Evolutionary conservation across 1,140 invertebrate species (phyloP), one percentile per base, ranked within the genome.

Genomic region (Zaprionus tsacasi): DNA sequence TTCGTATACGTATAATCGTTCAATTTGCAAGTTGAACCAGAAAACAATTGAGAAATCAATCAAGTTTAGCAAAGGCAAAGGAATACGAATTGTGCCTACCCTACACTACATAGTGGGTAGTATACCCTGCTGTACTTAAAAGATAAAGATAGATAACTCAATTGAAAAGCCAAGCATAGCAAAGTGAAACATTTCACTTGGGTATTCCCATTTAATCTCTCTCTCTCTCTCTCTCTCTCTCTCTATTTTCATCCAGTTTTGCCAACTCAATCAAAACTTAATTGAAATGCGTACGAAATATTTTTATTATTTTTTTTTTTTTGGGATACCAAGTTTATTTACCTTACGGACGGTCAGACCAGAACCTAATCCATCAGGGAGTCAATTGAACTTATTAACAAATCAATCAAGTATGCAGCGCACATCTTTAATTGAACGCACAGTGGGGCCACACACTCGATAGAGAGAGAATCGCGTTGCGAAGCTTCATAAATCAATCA

Each of bases 401-500:
- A 61, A 74, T 74, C 71, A 74, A 74, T 74, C 71, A 70, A 74
- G 66, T 57, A 56, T 73, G 70, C 65, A 59, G 38, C n/a, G 65
- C 56, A 61, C 58, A 69, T 56, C 57, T 78, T 63, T 67, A 78
- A 78, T 66, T 70, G 66, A 78, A 69, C 61, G 69, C 11, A 40
- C 60, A 12, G 40, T 50, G 45, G 40, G 40, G 40, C 40, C 40
- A 15, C 40, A n/a, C 2, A 6, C 2, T n/a, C 1, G 40, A 8
- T n/a, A 8, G 40, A 2, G 40, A n/a, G 38, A 6, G 38, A 40
- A n/a, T 40, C 38, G 56, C 48, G 54, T 27, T 38, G 38, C 17
- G 17, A 45, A 56, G 78, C 59, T 74, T 64, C 64, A 79, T 74
- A 74, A 78, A 75, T 70, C 67, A 69, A 74, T 74, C 63, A 64